Percentiles rank a stretch among this genome's conserved stretches.
Evolutionary conservation across 2,797 vertebrate genomes (phyloP).

Genomic region (Okamejei kenojei): DNA sequence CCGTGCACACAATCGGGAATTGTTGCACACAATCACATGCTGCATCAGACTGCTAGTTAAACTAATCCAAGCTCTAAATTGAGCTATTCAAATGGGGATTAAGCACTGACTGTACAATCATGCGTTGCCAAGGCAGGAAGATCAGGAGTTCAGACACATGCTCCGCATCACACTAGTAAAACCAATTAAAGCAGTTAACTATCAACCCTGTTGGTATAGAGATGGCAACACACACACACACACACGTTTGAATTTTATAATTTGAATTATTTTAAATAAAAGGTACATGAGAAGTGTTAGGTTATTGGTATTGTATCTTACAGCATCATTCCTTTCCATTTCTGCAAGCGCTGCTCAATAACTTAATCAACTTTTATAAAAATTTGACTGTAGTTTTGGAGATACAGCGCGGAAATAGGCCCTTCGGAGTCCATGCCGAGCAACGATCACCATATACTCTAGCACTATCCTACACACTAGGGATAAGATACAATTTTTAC

Average conservation of each 20-base stretch:
- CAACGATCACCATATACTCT: too few relatives aligned
- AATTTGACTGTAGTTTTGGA: too few relatives aligned
- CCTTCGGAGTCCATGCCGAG: too few relatives aligned
- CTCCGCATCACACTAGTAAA: background rate
- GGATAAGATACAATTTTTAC: too few relatives aligned
- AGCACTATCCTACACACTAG: too few relatives aligned
- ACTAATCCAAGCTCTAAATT: background rate
- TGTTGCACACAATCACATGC: background rate
- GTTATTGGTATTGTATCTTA: background rate
- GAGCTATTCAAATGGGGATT: background rate
- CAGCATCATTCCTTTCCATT: background rate
- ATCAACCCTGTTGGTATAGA: background rate
- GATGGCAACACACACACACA: background rate
- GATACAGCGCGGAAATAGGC: too few relatives aligned
- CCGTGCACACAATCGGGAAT: background rate
- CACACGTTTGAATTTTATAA: background rate
- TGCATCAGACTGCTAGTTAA: background rate
- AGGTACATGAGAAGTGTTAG: background rate
- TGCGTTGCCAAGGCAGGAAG: background rate
- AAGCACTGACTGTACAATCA: background rate
- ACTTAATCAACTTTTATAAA: background rate
- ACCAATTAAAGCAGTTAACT: background rate
- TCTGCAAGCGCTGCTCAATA: background rate
- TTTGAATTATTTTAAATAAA: background rate
- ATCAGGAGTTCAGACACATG: background rate